phyloP scores from a whole-genome alignment of 2,113 vertebrate species.

The Ctenomys sociabilis region DNA sequence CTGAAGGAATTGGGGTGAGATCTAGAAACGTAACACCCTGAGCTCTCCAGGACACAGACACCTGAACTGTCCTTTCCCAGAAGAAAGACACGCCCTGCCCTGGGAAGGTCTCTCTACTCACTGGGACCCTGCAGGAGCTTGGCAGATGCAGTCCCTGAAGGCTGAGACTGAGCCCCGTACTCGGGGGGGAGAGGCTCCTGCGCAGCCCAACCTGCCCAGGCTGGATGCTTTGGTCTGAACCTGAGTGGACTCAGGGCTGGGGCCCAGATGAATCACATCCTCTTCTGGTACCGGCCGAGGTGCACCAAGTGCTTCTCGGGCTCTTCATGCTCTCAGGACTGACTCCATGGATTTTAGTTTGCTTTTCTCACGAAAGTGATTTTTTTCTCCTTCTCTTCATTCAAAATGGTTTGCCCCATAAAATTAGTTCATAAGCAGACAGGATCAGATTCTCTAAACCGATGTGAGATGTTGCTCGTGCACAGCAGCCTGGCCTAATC shows the following conservation, averaged over 20 bases:
- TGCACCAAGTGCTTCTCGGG: rapidly evolving
- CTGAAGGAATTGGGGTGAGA: too few relatives aligned
- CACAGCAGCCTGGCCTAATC: conserved; percentile 8
- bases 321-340: not conserved
- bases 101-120: not conserved
- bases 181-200: not conserved
- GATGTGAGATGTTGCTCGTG: conserved; percentile 59
- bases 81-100: too few relatives aligned
- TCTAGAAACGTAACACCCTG: rapidly evolving
- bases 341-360: not conserved
- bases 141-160: rapidly evolving
- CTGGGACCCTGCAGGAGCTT: not conserved
- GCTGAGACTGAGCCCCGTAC: not conserved
- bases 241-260: not conserved
- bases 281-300: too few relatives aligned
- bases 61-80: rapidly evolving
- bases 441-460: conserved; percentile 69
- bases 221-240: not conserved
- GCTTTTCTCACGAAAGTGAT: conserved; percentile 75
- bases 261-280: not conserved
- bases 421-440: conserved; percentile 77
- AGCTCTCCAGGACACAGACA: rapidly evolving
- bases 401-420: conserved; percentile 51
- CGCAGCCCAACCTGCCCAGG: rapidly evolving
- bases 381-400: conserved; percentile 41